A percentile compares a stretch with the other conserved stretches of the same genome.
Evolutionary conservation across 2,797 vertebrate genomes (phyloP).

Genomic region (Molossus alvarezi): DNA sequence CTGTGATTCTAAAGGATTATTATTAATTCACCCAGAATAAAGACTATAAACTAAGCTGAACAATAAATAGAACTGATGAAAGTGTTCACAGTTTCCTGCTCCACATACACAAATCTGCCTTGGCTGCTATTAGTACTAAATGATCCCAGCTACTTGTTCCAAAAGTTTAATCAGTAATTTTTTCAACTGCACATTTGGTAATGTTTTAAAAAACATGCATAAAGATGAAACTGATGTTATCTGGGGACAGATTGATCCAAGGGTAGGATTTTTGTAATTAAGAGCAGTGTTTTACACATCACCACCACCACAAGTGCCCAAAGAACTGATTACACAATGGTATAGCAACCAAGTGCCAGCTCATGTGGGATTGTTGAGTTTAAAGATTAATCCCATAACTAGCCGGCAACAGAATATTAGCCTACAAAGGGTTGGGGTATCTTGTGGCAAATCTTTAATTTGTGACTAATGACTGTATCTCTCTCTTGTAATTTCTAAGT

Average conservation of each 20-base stretch:
- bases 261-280: constrained; percentile 61
- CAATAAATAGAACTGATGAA: constrained; percentile 71
- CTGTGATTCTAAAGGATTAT: constrained; percentile 73
- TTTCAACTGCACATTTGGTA: constrained; percentile 35
- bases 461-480: constrained; percentile 77
- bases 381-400: constrained; percentile 44
- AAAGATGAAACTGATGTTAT: constrained; percentile 66
- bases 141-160: constrained; percentile 37
- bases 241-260: constrained; percentile 8
- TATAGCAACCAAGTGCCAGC: constrained; percentile 51
- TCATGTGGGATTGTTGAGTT: constrained; percentile 59
- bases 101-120: not conserved
- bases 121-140: constrained; percentile 33
- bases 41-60: constrained; percentile 65
- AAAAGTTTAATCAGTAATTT: constrained; percentile 77
- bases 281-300: constrained; percentile 36
- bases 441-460: constrained; percentile 83
- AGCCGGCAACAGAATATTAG: constrained; percentile 53
- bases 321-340: constrained; percentile 58
- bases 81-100: constrained; percentile 48
- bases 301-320: not conserved
- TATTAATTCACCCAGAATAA: constrained; percentile 71
- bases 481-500: constrained; percentile 77
- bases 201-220: constrained; percentile 52
- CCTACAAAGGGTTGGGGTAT: constrained; percentile 67